These are phyloP conservation scores for Acanthosepion esculentum DNA, from an alignment of 2,888 invertebrate genomes.

Conservation along the genomic window DNA sequence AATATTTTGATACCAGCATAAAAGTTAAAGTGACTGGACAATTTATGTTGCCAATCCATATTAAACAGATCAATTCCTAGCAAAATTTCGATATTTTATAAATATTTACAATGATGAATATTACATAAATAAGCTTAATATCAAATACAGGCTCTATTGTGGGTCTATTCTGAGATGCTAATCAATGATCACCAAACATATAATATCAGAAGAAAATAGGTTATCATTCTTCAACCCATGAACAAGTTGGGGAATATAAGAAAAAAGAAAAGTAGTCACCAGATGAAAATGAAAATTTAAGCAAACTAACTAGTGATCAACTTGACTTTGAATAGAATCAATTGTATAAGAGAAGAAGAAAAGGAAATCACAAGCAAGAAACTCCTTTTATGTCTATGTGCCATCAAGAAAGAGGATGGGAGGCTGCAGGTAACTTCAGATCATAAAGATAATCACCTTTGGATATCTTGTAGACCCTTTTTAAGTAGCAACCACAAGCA, in stretches of 20 bases:
- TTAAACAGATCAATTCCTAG: too few species aligned
- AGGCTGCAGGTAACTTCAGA: background rate
- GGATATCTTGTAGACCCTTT: background rate
- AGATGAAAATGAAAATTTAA: background rate
- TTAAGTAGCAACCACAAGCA: background rate
- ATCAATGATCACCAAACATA: background rate
- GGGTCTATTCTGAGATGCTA: background rate
- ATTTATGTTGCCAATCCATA: too few species aligned
- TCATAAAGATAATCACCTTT: background rate
- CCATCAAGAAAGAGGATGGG: background rate
- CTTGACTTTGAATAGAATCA: background rate
- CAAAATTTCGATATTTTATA: background rate
- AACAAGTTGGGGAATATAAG: background rate
- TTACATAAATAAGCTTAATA: background rate
- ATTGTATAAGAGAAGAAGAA: background rate
- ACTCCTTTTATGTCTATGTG: background rate
- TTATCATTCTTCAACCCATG: background rate
- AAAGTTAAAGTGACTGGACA: too few species aligned
- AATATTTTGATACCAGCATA: too few species aligned
- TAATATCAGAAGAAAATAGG: background rate
- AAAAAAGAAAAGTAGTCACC: background rate
- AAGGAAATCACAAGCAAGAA: background rate
- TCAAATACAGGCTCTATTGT: too few species aligned
- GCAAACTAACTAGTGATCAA: background rate
- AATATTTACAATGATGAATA: background rate